Base-by-base conservation (phyloP, 1,140 invertebrate genomes). In the Plutomurus gul region DNA sequence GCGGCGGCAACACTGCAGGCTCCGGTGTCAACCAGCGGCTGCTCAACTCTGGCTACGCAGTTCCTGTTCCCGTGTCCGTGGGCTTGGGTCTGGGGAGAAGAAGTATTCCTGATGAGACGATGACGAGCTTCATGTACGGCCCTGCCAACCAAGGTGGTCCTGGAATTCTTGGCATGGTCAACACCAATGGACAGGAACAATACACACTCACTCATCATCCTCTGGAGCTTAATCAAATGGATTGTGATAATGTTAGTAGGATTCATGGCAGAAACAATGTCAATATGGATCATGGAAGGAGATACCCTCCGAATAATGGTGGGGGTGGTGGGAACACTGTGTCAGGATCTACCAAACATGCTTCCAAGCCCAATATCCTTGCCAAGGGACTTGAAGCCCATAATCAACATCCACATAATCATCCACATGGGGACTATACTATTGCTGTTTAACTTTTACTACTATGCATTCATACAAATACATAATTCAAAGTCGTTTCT, bases 161-260 rank as follows among this genome's bases (percentile, higher is more conserved):
- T 60, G 51, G n/a, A n/a, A n/a, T n/a, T n/a, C n/a, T n/a, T n/a
- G n/a, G n/a, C n/a, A n/a, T n/a, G n/a, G n/a, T n/a, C n/a, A n/a
- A 30, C 11, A 25, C 33, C 30, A 60, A 33, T 30, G 51, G 51
- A 60, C 51, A 25, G 11, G 51, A 60, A 30, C 51, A 60, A 60
- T 60, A 60, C 25, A 33, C 51, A 30, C 18, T 60, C 25, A 60
- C 51, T 60, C 51, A 60, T 33, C 51, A 60, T 33, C 51, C 51
- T 33, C 51, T 60, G 51, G 51, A 60, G 51, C 51, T 60, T 60
- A 60, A 60, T 60, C 51, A 60, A 60, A 60, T 60, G 51, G 51
- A 60, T 60, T 60, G 51, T 60, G 51, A 60, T 60, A 60, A 33
- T 33, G 13, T 60, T 27, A 60, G 46, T 49, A 49, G 51, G 25